A percentile compares a stretch with the other conserved stretches of the same genome.
These are phyloP conservation scores for Tragelaphus imberbis DNA, from an alignment of 2,113 vertebrate species.

Conservation along the genomic window DNA sequence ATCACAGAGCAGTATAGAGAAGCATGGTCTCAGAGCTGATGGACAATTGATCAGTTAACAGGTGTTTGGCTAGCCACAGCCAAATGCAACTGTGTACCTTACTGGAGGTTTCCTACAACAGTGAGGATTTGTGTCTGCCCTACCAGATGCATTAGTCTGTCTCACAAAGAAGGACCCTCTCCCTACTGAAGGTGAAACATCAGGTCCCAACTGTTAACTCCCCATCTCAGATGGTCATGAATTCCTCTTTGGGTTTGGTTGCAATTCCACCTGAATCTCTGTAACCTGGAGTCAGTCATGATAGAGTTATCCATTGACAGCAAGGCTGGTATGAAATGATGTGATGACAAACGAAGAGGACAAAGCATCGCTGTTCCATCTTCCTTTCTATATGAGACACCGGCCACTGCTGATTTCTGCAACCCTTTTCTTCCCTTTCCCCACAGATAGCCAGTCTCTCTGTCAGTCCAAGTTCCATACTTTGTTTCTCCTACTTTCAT, in stretches of 20 bases:
- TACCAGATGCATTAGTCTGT: neutral
- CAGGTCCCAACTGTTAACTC: neutral
- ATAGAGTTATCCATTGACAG: neutral
- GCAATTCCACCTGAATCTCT: neutral
- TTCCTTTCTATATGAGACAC: neutral
- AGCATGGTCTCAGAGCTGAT: neutral
- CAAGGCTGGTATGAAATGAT: neutral
- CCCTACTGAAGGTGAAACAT: neutral
- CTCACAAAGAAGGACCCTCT: neutral
- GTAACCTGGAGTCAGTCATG: neutral
- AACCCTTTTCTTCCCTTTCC: neutral
- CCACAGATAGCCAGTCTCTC: neutral
- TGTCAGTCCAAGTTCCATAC: neutral
- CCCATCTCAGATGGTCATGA: neutral
- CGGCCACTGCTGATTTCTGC: neutral
- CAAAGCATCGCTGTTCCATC: neutral
- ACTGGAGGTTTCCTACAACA: neutral
- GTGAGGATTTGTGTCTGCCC: neutral
- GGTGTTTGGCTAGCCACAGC: neutral
- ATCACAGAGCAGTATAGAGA: neutral
- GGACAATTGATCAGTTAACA: neutral
- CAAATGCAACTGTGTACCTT: neutral
- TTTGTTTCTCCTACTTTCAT: neutral
- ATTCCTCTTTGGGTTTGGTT: neutral
- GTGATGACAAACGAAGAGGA: neutral